Evolutionary conservation across 2,888 invertebrate genomes (phyloP).

Genomic region (Euproctis similis): DNA sequence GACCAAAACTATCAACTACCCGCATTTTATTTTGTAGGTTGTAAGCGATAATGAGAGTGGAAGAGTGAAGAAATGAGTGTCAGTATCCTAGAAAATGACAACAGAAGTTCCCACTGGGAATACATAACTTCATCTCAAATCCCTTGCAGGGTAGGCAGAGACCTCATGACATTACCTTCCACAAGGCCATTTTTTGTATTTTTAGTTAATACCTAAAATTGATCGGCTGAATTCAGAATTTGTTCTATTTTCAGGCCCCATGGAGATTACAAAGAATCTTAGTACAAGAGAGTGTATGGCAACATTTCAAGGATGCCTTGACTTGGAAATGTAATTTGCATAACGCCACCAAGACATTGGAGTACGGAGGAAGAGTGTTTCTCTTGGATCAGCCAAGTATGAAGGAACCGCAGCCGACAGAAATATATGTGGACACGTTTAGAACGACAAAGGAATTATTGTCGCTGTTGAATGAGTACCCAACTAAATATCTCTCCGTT

Average conservation of each 20-base stretch:
- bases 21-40: no score
- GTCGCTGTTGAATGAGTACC: conserved; percentile 21
- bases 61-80: no score
- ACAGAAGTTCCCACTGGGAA: no score
- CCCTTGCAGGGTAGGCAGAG: no score
- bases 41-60: no score
- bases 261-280: conserved; percentile 37
- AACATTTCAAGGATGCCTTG: conserved; percentile 31
- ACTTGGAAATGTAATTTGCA: conserved; percentile 27
- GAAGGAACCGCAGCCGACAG: not conserved
- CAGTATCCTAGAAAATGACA: no score
- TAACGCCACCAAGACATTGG: conserved; percentile 2
- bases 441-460: conserved; percentile 46
- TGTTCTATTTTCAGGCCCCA: conserved; percentile 35
- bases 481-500: conserved; percentile 31
- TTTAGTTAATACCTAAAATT: no score
- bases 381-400: conserved; percentile 22
- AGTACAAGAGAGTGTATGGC: conserved; percentile 42
- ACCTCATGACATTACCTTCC: no score
- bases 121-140: no score
- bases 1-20: no score
- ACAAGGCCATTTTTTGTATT: no score
- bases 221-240: no score
- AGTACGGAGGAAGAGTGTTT: conserved; percentile 18
- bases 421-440: conserved; percentile 36